Evolutionary conservation across 2,888 invertebrate genomes (phyloP), one percentile per base, ranked within the genome.

Genomic region (Adelphocoris suturalis): DNA sequence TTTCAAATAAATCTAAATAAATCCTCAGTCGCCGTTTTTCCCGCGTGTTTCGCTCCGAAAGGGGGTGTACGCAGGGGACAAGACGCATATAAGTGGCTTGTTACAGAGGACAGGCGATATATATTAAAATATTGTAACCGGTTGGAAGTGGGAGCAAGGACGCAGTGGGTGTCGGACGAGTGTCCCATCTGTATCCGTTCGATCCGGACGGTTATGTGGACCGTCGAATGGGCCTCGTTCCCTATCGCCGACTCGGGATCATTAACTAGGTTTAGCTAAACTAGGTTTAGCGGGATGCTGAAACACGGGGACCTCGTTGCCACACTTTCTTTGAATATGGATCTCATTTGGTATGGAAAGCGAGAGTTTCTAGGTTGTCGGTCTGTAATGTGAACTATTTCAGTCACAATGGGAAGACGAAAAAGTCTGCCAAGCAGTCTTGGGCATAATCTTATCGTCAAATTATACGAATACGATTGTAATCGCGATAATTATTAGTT

Each of bases 11-110:
- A 82, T 82, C 82, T 82, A 19, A 82, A 82, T 82, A 82, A 82
- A 52, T 82, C 82, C 82, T n/a, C 23, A 23, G 23, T 23, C n/a
- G 23, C 68, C 47, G 37, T 19, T 47, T 37, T 16, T 46, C 47
- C 47, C 78, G 46, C 37, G 37, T 47, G 76, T 76, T 76, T 76
- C 37, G 76, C 76, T 46, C 78, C 4, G 82, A 82, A 48, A 82
- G 82, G 52, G 19, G 82, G 82, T 82, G 82, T 82, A 82, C 52
- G 82, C 47, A 82, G 52, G 52, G 82, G 78, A 78, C 82, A 82
- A 81, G 82, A 82, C 55, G 82, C 82, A 82, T 82, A 82, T 82
- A 82, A 82, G 82, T 82, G 82, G 82, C 82, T 82, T 48, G 82
- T 82, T 47, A 48, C 47, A 27, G 82, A 52, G 47, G 82, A 82